These are phyloP conservation scores for Gymnogyps californianus DNA, from an alignment of 2,113 vertebrate species.

Conservation along the genomic window DNA sequence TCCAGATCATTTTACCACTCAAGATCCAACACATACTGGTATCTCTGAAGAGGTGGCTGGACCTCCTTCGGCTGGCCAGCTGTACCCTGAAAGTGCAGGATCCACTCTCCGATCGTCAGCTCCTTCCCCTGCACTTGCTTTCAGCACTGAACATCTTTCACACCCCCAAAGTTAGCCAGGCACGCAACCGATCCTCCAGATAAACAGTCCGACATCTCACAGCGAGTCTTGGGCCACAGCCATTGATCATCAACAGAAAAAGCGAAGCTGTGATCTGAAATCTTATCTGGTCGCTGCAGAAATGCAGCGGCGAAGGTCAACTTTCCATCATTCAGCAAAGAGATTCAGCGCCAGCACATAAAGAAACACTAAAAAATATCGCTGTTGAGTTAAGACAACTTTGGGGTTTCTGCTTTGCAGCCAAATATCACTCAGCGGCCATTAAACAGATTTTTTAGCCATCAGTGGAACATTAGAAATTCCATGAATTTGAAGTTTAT, in stretches of 20 bases:
- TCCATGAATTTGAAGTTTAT: slow-evolving; percentile 70
- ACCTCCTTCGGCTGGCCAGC: not conserved
- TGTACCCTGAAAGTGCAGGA: not conserved
- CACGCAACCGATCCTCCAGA: slow-evolving; percentile 1
- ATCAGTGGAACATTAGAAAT: slow-evolving; percentile 71
- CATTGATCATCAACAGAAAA: slow-evolving; percentile 32
- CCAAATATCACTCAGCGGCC: slow-evolving; percentile 64
- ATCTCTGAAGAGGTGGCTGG: not conserved
- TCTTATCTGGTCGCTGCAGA: slow-evolving; percentile 62
- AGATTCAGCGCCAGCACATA: slow-evolving; percentile 6
- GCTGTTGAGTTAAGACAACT: slow-evolving; percentile 57
- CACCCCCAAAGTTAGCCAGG: not conserved
- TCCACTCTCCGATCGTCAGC: not conserved
- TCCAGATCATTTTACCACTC: not conserved
- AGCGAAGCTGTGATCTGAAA: slow-evolving; percentile 46
- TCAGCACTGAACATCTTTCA: not conserved
- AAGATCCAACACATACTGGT: not conserved
- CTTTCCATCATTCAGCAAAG: slow-evolving; percentile 63
- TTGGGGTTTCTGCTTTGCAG: slow-evolving; percentile 59
- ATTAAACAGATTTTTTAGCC: slow-evolving; percentile 69
- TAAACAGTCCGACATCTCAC: not conserved
- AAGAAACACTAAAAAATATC: slow-evolving; percentile 60
- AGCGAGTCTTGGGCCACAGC: not conserved
- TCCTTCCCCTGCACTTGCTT: not conserved
- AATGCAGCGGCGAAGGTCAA: slow-evolving; percentile 14